phyloP scores from a whole-genome alignment of 2,888 invertebrate species.

The Polydrusus pterygomalis region DNA sequence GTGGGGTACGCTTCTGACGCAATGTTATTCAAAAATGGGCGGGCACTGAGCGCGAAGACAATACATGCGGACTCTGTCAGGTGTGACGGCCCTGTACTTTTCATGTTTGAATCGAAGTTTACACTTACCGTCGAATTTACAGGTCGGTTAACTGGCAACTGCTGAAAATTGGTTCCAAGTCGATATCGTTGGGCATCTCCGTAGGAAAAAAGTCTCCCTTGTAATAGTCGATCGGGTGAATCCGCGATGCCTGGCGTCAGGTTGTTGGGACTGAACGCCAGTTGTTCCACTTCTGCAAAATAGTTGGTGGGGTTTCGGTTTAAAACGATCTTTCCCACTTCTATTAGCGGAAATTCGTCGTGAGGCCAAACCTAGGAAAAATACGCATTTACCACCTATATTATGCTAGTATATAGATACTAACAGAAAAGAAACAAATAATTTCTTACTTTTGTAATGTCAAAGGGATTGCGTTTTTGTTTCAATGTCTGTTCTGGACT shows the following conservation, averaged over 20 bases:
- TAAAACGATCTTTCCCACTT: conserved; percentile 87
- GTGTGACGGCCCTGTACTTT: no score
- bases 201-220: conserved; percentile 89
- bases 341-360: conserved; percentile 86
- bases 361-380: conserved; percentile 86
- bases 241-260: conserved; percentile 93
- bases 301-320: conserved; percentile 92
- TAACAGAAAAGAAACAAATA: not conserved
- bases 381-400: not conserved
- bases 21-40: no score
- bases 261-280: conserved; percentile 91
- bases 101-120: no score
- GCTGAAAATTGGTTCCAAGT: conserved; percentile 91
- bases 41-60: no score
- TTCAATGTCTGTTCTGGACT: conserved; percentile 85
- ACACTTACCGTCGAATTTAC: conserved; percentile 68
- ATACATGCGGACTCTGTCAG: no score
- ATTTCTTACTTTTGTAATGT: conserved; percentile 72
- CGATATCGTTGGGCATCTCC: conserved; percentile 92
- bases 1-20: no score
- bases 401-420: no score
- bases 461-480: conserved; percentile 92
- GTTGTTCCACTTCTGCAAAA: conserved; percentile 93
- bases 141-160: conserved; percentile 95
- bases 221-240: conserved; percentile 93